Evolutionary conservation across 2,888 invertebrate genomes (phyloP).

Genomic region (Tetropium fuscum): DNA sequence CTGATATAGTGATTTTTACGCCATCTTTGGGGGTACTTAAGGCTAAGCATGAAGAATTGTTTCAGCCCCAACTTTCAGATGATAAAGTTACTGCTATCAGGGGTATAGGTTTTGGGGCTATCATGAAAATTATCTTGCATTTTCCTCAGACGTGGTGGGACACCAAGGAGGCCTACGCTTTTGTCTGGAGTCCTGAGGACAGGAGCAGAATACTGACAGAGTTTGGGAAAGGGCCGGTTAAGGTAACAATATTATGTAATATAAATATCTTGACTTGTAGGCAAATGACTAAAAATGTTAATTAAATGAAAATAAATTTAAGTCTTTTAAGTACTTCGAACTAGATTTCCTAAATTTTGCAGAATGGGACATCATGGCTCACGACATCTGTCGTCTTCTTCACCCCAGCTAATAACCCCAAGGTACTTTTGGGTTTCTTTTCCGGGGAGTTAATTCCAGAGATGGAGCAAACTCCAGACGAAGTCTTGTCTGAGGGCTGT

Average conservation of each 20-base stretch:
- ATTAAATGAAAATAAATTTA: no score
- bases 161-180: slow-evolving; percentile 25
- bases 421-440: slow-evolving; percentile 75
- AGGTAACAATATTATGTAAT: no score
- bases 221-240: slow-evolving; percentile 3
- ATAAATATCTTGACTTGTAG: no score
- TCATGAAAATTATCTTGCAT: slow-evolving; percentile 45
- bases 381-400: slow-evolving; percentile 29
- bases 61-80: slow-evolving; percentile 43
- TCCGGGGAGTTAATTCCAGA: slow-evolving; percentile 72
- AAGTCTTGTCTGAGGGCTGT: slow-evolving; percentile 67
- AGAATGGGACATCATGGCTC: slow-evolving; percentile 41
- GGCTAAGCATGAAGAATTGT: slow-evolving; percentile 40
- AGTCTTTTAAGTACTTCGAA: no score
- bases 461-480: slow-evolving; percentile 72
- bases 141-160: slow-evolving; percentile 48
- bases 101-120: slow-evolving; percentile 48
- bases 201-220: slow-evolving; percentile 43
- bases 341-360: no score
- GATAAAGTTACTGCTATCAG: slow-evolving; percentile 46
- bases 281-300: no score
- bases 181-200: slow-evolving; percentile 49
- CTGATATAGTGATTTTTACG: slow-evolving; percentile 75
- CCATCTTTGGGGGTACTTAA: slow-evolving; percentile 53
- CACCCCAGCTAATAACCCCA: slow-evolving; percentile 64